Conservation (phyloP, 2,113 vertebrate species). For the Vimba vimba region DNA sequence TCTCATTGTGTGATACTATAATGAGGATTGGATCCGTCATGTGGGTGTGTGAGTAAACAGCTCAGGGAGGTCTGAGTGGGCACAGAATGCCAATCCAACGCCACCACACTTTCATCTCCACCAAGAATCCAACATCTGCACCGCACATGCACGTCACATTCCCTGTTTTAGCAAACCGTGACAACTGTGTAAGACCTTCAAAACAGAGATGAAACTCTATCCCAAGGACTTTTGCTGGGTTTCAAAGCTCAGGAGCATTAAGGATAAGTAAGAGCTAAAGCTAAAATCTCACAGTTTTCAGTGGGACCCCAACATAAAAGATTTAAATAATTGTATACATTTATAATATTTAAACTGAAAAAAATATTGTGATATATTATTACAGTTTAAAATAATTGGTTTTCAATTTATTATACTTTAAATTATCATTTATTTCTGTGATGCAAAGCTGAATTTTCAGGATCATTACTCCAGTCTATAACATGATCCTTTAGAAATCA, state of each 20-base stretch:
- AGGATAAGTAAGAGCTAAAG: background rate
- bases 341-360: too few relatives aligned
- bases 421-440: too few relatives aligned
- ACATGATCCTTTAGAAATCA: too few relatives aligned
- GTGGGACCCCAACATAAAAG: background rate
- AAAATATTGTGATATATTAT: too few relatives aligned
- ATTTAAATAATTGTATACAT: background rate
- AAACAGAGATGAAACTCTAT: conserved; percentile 21
- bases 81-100: background rate
- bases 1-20: background rate
- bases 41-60: conserved; percentile 9
- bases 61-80: conserved; percentile 7
- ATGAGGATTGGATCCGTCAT: background rate
- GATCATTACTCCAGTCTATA: too few relatives aligned
- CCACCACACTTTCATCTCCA: conserved; percentile 31
- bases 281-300: conserved; percentile 7
- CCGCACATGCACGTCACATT: conserved; percentile 47
- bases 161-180: conserved; percentile 40
- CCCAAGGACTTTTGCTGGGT: background rate
- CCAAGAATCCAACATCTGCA: conserved; percentile 47
- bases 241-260: background rate
- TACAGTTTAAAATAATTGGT: too few relatives aligned
- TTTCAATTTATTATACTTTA: too few relatives aligned
- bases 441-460: too few relatives aligned
- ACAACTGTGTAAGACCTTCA: conserved; percentile 28